Evolutionary conservation across 2,113 vertebrate species (phyloP).

Genomic region (Cinclus mexicanus): DNA sequence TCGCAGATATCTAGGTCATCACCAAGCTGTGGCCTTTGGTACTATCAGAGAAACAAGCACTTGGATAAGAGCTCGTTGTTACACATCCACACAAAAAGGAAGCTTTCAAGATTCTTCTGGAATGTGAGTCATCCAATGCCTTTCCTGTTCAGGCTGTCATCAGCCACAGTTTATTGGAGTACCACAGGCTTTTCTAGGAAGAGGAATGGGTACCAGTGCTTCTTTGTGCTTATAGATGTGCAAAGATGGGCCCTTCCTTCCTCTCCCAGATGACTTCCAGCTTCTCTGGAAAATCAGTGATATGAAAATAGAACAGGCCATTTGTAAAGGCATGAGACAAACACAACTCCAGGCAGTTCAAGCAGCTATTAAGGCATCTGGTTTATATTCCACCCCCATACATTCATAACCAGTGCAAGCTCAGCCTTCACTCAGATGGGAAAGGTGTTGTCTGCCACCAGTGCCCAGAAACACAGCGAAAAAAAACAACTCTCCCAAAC

Average conservation of each 20-base stretch:
- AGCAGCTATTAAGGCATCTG: neutral
- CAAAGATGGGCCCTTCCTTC: neutral
- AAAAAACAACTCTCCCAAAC: neutral
- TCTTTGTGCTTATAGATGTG: neutral
- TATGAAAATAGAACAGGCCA: neutral
- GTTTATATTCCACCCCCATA: neutral
- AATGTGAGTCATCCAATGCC: neutral
- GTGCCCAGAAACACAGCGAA: neutral
- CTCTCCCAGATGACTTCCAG: neutral
- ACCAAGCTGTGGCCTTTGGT: neutral
- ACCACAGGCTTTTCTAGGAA: neutral
- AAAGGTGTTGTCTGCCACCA: neutral
- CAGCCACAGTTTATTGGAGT: neutral
- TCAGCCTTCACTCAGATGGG: neutral
- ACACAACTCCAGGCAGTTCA: neutral
- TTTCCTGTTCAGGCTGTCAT: neutral
- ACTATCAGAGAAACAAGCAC: neutral
- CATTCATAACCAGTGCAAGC: neutral
- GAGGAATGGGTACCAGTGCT: neutral
- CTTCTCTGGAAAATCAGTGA: neutral
- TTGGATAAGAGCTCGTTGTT: neutral
- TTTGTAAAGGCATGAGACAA: neutral
- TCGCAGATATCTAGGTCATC: neutral
- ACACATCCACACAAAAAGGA: neutral
- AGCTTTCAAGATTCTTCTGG: neutral